Conservation (phyloP, 2,888 invertebrate genomes). For the Melieria crassipennis region DNA sequence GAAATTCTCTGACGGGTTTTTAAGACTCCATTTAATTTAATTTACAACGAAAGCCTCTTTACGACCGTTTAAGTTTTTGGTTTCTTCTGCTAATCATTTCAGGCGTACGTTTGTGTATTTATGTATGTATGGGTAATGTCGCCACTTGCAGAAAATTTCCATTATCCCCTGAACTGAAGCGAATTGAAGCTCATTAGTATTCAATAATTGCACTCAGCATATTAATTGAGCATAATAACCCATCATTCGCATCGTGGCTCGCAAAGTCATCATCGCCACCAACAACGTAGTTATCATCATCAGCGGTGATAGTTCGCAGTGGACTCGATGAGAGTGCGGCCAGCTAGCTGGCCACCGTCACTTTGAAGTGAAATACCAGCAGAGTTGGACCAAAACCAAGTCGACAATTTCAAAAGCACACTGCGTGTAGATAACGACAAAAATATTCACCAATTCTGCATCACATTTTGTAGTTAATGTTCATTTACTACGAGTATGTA, state of each 20-base stretch:
- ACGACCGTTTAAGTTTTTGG: no score
- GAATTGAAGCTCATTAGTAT: conserved; percentile 44
- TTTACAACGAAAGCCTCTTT: background rate
- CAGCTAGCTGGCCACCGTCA: background rate
- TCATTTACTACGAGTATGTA: no score
- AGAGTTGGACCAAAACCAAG: no score
- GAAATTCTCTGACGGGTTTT: background rate
- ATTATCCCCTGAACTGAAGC: background rate
- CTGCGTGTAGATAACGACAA: no score
- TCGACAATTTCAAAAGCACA: no score
- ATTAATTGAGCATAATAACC: conserved; percentile 49
- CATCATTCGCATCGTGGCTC: conserved; percentile 35
- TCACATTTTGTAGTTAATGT: no score
- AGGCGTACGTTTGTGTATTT: background rate
- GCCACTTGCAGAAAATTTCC: conserved; percentile 14
- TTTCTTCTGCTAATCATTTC: no score
- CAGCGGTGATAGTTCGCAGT: background rate
- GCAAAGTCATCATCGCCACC: conserved; percentile 6
- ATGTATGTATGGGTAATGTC: background rate
- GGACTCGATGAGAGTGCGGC: no score
- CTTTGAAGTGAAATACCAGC: no score
- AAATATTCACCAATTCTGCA: no score
- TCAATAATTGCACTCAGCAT: conserved; percentile 47
- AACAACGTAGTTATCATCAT: conserved; percentile 5
- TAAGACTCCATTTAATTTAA: background rate